These are phyloP conservation scores for Branchellion lobata DNA, from an alignment of 2,888 invertebrate genomes.

Conservation along the genomic window DNA sequence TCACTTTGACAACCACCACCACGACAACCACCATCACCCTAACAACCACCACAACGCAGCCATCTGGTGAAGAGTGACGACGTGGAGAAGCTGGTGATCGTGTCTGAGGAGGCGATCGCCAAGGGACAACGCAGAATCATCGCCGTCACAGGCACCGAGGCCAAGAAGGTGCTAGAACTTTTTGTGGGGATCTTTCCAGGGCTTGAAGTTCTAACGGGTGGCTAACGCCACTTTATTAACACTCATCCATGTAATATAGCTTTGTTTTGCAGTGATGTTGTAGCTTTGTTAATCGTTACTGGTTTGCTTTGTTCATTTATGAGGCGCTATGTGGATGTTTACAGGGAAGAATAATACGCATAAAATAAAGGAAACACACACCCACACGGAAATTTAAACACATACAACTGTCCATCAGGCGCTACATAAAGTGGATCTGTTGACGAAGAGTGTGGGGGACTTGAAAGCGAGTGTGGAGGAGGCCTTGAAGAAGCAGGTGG, in stretches of 20 bases:
- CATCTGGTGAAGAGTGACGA: conserved; percentile 88
- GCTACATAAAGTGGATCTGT: conserved; percentile 74
- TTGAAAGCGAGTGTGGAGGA: conserved; percentile 55
- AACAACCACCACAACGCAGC: too few species aligned
- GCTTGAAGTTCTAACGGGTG: background rate
- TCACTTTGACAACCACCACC: too few species aligned
- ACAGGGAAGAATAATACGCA: too few species aligned
- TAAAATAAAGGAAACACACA: too few species aligned
- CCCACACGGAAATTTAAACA: too few species aligned
- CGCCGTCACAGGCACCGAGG: conserved; percentile 92
- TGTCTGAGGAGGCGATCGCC: conserved; percentile 96
- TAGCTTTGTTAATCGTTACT: too few species aligned
- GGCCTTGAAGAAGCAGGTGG: conserved; percentile 49
- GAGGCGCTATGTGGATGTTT: background rate
- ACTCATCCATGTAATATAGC: background rate
- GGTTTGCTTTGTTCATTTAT: background rate
- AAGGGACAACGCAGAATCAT: conserved; percentile 96
- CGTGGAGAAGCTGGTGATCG: conserved; percentile 90
- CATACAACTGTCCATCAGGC: too few species aligned
- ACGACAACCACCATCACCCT: too few species aligned
- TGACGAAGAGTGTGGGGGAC: conserved; percentile 70
- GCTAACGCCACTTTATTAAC: background rate
- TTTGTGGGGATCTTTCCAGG: background rate
- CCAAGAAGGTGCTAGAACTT: conserved; percentile 66
- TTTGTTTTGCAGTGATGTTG: too few species aligned